These are phyloP conservation scores for Lutjanus campechanus DNA, from an alignment of 2,797 vertebrate genomes.

Conservation along the genomic window DNA sequence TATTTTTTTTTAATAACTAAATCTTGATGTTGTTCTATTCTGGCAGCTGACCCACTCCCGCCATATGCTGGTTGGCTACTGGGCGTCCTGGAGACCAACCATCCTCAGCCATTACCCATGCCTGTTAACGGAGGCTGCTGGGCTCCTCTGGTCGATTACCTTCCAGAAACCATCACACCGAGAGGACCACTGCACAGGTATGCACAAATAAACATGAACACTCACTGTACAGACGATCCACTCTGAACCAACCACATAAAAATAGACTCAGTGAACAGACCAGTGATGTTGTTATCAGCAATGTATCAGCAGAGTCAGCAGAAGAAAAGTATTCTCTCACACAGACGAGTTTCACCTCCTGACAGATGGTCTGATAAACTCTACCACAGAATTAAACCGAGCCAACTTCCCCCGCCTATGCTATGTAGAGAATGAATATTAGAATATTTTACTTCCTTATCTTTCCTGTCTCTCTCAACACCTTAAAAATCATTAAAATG, in stretches of 20 bases:
- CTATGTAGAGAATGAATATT: conserved; percentile 31
- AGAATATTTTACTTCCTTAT: conserved; percentile 8
- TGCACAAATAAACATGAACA: conserved; percentile 38
- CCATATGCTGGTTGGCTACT: conserved; percentile 97
- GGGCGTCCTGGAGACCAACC: conserved; percentile 94
- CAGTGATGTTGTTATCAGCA: conserved; percentile 4
- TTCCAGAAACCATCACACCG: conserved; percentile 97
- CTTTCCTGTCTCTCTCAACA: conserved; percentile 1
- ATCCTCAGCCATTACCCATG: conserved; percentile 96
- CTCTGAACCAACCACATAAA: neutral
- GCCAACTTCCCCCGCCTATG: conserved; percentile 27
- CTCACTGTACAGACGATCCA: neutral
- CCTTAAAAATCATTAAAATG: conserved; percentile 25
- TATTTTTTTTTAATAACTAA: neutral
- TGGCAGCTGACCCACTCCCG: conserved; percentile 92
- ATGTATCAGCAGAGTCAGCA: conserved; percentile 31
- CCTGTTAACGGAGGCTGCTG: conserved; percentile 97
- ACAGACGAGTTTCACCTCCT: conserved; percentile 29
- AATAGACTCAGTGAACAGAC: neutral
- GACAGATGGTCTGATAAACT: conserved; percentile 50
- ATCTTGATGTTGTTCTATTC: neutral
- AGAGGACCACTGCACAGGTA: conserved; percentile 97
- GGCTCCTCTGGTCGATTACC: conserved; percentile 98
- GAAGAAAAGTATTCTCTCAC: conserved; percentile 17
- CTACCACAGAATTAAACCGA: conserved; percentile 31